phyloP scores from a whole-genome alignment of 2,113 vertebrate species.

The Antechinus flavipes region DNA sequence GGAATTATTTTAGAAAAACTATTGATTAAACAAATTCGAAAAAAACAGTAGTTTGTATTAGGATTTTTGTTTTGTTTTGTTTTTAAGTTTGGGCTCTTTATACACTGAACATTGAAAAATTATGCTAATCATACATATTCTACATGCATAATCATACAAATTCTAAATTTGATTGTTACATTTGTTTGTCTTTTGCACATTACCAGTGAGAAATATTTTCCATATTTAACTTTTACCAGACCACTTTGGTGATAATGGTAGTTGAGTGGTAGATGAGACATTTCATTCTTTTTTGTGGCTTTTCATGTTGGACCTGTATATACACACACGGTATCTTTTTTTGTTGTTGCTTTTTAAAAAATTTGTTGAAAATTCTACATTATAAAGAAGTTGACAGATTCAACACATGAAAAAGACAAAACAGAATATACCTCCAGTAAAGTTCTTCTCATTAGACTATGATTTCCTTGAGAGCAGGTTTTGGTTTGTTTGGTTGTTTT shows the following conservation, averaged over 20 bases:
- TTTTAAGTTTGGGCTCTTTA: background rate
- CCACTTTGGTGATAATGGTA: background rate
- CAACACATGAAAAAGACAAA: no score
- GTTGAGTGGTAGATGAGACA: background rate
- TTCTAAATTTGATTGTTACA: slow-evolving; percentile 4
- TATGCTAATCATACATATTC: background rate
- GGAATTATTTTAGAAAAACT: background rate
- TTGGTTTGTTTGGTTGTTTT: no score
- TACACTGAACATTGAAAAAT: slow-evolving; percentile 18
- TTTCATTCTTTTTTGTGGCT: background rate
- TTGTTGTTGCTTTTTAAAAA: background rate
- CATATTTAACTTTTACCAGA: background rate
- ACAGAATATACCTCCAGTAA: no score
- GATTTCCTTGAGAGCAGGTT: no score
- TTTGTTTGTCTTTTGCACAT: background rate
- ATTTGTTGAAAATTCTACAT: background rate
- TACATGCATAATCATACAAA: background rate
- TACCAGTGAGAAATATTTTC: slow-evolving; percentile 1
- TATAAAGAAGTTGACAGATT: background rate
- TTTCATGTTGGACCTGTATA: background rate
- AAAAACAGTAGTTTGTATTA: background rate
- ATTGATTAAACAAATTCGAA: background rate
- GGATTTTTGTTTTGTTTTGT: background rate
- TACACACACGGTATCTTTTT: no score
- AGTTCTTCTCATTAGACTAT: no score